Conservation (phyloP, 2,797 vertebrate genomes). For the Mycteria americana region DNA sequence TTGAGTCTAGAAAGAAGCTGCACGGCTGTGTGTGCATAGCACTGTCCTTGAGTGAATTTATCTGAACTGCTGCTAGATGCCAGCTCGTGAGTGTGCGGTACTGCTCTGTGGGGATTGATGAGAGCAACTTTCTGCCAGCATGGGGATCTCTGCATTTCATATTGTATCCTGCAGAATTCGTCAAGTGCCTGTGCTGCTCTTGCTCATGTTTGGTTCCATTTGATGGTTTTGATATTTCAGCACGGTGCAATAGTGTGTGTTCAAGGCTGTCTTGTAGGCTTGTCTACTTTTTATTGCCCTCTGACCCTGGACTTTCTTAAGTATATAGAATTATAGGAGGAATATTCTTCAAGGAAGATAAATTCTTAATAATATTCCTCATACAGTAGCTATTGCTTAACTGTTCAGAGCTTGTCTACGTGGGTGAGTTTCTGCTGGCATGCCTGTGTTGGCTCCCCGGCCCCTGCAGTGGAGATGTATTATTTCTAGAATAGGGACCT, state of each 20-base stretch:
- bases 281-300: not conserved
- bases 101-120: accelerated
- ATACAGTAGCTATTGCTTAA: not conserved
- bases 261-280: not conserved
- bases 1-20: not conserved
- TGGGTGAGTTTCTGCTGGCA: not conserved
- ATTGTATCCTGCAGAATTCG: not conserved
- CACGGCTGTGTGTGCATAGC: not conserved
- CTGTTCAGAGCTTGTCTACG: not conserved
- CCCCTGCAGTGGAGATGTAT: accelerated
- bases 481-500: not conserved
- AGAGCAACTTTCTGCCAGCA: not conserved
- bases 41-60: not conserved
- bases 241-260: accelerated
- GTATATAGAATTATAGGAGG: not conserved
- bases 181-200: not conserved
- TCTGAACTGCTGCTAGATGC: not conserved
- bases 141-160: not conserved
- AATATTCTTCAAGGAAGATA: not conserved
- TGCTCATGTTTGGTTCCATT: accelerated
- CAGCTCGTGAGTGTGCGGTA: accelerated
- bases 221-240: not conserved
- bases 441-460: not conserved
- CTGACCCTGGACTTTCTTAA: not conserved
- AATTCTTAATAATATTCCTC: not conserved